Base-by-base conservation (phyloP, 2,797 vertebrate species). In the Aldrovandia affinis region DNA sequence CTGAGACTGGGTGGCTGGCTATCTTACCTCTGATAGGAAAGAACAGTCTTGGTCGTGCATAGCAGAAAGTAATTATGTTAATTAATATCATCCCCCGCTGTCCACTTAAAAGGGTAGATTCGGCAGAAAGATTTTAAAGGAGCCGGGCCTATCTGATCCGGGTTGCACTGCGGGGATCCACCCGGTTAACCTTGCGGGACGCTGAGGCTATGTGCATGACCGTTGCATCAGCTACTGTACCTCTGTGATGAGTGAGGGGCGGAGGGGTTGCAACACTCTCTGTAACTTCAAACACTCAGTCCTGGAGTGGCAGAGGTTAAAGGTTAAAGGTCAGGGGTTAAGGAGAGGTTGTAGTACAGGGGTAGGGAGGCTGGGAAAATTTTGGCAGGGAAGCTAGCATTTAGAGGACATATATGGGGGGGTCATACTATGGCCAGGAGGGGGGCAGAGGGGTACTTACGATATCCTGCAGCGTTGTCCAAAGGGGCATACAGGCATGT, bases 391-490 rank as follows among this genome's bases (percentile, higher is more conserved):
- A 78, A 50, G 28, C 83, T 61, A 78, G 12, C 57, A 65, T 54
- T 47, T 2, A 84, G 80, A 59, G 85, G 42, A 84, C 30, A 80
- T 30, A 84, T 30, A 36, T 50, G 75, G n/a, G 57, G 78, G 50
- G 55, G 80, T 63, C 57, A 52, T 65, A 47, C n/a, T 78, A 57
- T 39, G 54, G 36, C n/a, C 14, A 30, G n/a, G 54, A 30, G 68
- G 81, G 65, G 84, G 86, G 84, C 28, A 2, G 1, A 81, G 85
- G 84, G 81, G 82, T 99, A 99, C 98, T 99, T 95, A 99, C 98
- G 98, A 98, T 95, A 99, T 99, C 94, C 98, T 99, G 96, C 89
- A 86, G 89, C 86, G 87, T 54, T 83, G 85, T 90, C 85, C 57
- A 86, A 84, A 85, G 83, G 68, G 28, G 65, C n/a, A 39, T 84